These are phyloP conservation scores for Agapornis canus DNA, from an alignment of 2,797 vertebrate species.

Conservation along the genomic window DNA sequence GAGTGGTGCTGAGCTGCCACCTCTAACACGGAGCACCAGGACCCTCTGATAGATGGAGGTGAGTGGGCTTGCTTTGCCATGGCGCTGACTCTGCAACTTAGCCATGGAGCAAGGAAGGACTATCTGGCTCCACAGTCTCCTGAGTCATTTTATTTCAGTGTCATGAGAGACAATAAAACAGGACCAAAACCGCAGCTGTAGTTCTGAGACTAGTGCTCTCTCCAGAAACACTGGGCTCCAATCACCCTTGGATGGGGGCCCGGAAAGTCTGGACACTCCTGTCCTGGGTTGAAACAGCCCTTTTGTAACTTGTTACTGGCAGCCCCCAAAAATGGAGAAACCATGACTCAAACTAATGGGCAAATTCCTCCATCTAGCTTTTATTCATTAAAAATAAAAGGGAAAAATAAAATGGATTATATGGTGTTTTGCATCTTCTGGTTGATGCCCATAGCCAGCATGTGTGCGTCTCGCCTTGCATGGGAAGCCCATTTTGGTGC, in stretches of 20 bases:
- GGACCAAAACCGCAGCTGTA: background rate
- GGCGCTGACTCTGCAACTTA: background rate
- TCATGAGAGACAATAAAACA: background rate
- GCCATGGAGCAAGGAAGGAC: background rate
- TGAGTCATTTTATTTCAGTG: background rate
- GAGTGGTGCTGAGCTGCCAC: background rate
- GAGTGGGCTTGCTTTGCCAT: background rate
- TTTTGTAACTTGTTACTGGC: slow-evolving; percentile 12
- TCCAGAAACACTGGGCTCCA: background rate
- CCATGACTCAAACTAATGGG: background rate
- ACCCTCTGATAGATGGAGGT: background rate
- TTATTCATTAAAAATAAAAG: background rate
- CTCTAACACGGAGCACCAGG: background rate
- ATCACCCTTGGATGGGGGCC: slow-evolving; percentile 8
- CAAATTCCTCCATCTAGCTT: background rate
- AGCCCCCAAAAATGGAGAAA: background rate
- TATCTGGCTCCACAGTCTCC: background rate
- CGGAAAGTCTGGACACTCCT: slow-evolving; percentile 7
- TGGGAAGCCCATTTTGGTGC: background rate
- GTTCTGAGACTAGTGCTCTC: background rate
- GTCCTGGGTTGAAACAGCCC: background rate
- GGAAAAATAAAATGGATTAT: fast-evolving
- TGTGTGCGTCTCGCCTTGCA: background rate
- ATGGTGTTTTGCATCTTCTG: background rate
- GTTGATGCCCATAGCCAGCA: fast-evolving